Base-by-base conservation (phyloP, 2,797 vertebrate species). In the Muraenolepis orangiensis region DNA sequence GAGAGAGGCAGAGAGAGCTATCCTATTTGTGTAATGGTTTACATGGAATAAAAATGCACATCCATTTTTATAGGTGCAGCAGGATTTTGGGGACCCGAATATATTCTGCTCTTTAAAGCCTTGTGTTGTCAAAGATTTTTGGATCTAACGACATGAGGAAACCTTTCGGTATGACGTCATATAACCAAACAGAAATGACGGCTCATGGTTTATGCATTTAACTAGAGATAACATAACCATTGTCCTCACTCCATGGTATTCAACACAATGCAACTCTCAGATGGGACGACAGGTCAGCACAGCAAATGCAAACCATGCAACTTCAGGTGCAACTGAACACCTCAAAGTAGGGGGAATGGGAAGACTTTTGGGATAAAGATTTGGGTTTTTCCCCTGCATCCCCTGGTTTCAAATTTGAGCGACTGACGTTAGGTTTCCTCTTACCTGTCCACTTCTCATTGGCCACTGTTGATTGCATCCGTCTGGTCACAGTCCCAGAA, bases 371-470 rank as follows among this genome's bases (percentile, higher is more conserved):
- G n/a, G n/a, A 64, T 12, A 64, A 64, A 64, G 57, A 20, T 46
- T 57, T 38, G 36, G n/a, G n/a, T n/a, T n/a, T 12, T 38, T 64
- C 26, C 51, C 20, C 51, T 23, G 20, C 20, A 23, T 64, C n/a
- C 26, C 6, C 10, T n/a, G n/a, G n/a, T n/a, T 23, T 26, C 57
- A 64, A 64, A 23, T 26, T 11, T 11, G 57, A 12, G 57, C 12
- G n/a, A 11, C 8, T 26, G 57, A 26, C n/a, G 7, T n/a, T 8
- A 18, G 13, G 0, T 16, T 69, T 23, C 5, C 5, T 73, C 88
- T 87, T 86, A 92, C 91, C 91, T 87, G 78, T 31, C 80, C 87
- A 90, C 90, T 84, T 83, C 85, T 90, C 87, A 88, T 82, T 72
- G 84, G 86, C 84, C 79, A 28, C 57, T 80, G 81, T 80, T 80